phyloP scores from a whole-genome alignment of 2,797 vertebrate species.

The Caiman crocodilus region DNA sequence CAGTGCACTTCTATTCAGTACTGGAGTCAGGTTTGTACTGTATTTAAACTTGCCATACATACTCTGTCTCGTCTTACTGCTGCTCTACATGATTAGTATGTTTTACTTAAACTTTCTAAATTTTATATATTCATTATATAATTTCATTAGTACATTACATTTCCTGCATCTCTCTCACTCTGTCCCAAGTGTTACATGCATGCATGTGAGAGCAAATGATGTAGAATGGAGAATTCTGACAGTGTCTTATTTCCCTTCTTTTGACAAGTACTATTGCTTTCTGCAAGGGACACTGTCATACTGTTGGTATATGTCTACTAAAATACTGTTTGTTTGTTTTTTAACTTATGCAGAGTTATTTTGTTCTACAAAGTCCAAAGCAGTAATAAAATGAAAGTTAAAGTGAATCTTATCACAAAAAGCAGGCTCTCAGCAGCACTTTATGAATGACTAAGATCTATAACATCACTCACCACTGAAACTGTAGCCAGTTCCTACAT shows the following conservation, averaged over 20 bases:
- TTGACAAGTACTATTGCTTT: neutral
- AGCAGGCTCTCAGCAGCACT: neutral
- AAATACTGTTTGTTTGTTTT: neutral
- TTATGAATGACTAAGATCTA: neutral
- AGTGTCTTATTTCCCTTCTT: neutral
- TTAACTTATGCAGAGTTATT: neutral
- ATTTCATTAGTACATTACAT: neutral
- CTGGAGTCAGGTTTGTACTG: neutral
- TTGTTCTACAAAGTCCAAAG: neutral
- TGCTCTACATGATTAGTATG: neutral
- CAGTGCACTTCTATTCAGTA: neutral
- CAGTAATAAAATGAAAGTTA: neutral
- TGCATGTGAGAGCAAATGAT: too few species aligned
- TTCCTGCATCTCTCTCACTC: neutral
- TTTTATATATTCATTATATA: neutral
- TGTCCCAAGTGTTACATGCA: neutral
- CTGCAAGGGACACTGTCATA: neutral
- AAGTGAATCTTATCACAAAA: neutral
- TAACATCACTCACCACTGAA: neutral
- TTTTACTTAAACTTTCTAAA: neutral
- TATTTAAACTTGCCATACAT: neutral
- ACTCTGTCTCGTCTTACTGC: neutral
- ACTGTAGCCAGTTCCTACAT: neutral
- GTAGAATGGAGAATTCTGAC: neutral
- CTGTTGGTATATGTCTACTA: neutral